Base-by-base conservation (phyloP, 2,113 vertebrate species). In the Phodopus roborovskii region DNA sequence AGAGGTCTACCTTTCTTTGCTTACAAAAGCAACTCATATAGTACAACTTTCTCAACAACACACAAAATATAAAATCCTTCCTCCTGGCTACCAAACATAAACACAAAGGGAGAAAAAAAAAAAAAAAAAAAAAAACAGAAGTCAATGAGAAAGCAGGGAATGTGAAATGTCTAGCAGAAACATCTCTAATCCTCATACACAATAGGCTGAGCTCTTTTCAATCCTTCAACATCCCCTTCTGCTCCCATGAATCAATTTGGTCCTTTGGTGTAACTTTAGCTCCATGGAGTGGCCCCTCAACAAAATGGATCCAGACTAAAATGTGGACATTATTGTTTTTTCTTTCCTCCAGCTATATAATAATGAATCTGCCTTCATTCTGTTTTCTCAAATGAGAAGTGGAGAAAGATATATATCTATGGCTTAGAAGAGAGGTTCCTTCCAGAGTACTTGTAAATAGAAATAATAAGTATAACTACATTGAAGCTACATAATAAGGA, bases 61-160 rank as follows among this genome's bases (percentile, higher is more conserved):
- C 26, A 22, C 33, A 91, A 79, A 88, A 66, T 92, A 85, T 86
- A 6, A 97, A 96, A 92, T 82, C 28, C 5, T 85, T 88, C 45
- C 5, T 68, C 39, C 19, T 91, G 92, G 28, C n/a, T 77, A 71
- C 22, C 36, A 81, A 8, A 66, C 24, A 45, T 10, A 58, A 36
- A 16, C 20, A 81, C 66, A 74, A 91, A 82, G 56, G 7, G n/a
- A 36, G 82, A 85, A 87, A 91, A 66, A 64, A 42, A 26, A 7
- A 86, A 85, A 87, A 91, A 66, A 64, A 42, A 26, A 7, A 39
- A 62, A 58, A 70, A 74, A 42, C 39, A 53, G 0, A 82, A 66
- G 20, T 85, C 30, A 42, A 1, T 36, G n/a, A 92, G 36, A 92
- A 66, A 20, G 10, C 5, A 79, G 15, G 5, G n/a, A 82, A 42